Percentiles rank a stretch among this genome's conserved stretches.
phyloP scores from a whole-genome alignment of 2,888 invertebrate species.

The Orthosia cruda region DNA sequence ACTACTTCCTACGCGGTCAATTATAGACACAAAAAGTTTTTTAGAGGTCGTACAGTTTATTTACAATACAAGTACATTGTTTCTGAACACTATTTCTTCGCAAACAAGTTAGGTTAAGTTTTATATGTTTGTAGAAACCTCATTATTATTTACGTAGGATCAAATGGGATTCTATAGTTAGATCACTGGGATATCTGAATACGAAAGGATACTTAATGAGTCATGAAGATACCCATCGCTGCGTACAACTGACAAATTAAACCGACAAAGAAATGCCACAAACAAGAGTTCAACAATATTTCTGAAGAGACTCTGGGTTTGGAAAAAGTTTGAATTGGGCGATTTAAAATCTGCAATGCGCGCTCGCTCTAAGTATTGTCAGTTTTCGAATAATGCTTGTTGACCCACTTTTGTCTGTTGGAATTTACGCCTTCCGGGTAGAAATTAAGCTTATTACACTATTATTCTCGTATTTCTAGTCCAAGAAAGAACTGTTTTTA shows the following conservation, averaged over 20 bases:
- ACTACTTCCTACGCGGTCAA: not conserved
- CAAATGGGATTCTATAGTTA: not conserved
- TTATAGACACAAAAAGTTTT: constrained; percentile 13
- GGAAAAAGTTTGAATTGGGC: constrained; percentile 59
- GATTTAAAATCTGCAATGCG: constrained; percentile 64
- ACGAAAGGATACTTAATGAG: not conserved
- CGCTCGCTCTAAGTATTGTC: constrained; percentile 62
- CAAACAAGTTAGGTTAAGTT: not conserved
- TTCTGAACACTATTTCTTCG: not conserved
- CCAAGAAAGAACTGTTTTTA: constrained; percentile 34
- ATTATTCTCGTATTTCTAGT: constrained; percentile 60
- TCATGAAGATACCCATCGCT: not conserved
- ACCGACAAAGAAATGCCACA: constrained; percentile 37
- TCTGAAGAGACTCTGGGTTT: constrained; percentile 40
- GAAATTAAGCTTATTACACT: constrained; percentile 60
- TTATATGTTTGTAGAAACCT: not conserved
- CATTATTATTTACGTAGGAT: not conserved
- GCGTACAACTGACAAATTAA: constrained; percentile 22
- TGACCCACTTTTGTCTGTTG: constrained; percentile 61
- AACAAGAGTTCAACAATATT: constrained; percentile 42
- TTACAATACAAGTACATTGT: not conserved
- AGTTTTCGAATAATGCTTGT: constrained; percentile 62
- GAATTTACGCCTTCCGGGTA: constrained; percentile 59
- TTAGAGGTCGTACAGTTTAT: not conserved
- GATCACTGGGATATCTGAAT: not conserved